Evolutionary conservation across 2,113 vertebrate genomes (phyloP), one percentile per base, ranked within the genome.

Genomic region (Sapayoa aenigma): DNA sequence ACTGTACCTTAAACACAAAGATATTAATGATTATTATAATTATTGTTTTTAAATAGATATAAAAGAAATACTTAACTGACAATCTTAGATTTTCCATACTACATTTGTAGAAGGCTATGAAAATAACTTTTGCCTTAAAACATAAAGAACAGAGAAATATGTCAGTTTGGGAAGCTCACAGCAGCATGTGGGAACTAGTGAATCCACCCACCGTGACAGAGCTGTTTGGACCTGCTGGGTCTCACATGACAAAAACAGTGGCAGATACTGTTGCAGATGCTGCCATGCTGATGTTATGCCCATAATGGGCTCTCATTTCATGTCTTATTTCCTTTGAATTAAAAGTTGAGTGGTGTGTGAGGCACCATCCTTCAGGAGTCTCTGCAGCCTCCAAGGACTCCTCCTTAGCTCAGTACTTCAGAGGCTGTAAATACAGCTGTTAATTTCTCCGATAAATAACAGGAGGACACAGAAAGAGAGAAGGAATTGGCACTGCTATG

Each of bases 401-500:
- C 27, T 93, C 46, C 78, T 91, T 71, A 79, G 92, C 50, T 0
- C 0, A 93, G 39, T 21, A 33, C 68, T 91, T 96, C 84, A 58
- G 60, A 86, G 42, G 65, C 62, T 92, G 80, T 85, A 95, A 94
- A 94, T 94, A 71, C 41, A 94, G 78, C 58, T 17, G 5, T 60
- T 95, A 68, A 86, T 86, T 87, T 93, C 52, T 84, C 86, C 41
- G 72, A 93, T 71, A 96, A 96, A 84, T 88, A 94, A 90, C 91
- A 75, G 23, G 78, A 92, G 31, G 56, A 76, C 62, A 35, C 15
- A 17, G 84, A n/a, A 88, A 90, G 56, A 77, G 42, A 68, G 71
- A 77, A 63, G 78, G 23, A 88, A 89, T 50, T 84, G 49, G 52
- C 90, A 84, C 15, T 3, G 24, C 69, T 35, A 49, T 72, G 53